A percentile compares a stretch with the other conserved stretches of the same genome.
phyloP scores from a whole-genome alignment of 2,888 invertebrate genomes.

The Macrostomum cliftonense region DNA sequence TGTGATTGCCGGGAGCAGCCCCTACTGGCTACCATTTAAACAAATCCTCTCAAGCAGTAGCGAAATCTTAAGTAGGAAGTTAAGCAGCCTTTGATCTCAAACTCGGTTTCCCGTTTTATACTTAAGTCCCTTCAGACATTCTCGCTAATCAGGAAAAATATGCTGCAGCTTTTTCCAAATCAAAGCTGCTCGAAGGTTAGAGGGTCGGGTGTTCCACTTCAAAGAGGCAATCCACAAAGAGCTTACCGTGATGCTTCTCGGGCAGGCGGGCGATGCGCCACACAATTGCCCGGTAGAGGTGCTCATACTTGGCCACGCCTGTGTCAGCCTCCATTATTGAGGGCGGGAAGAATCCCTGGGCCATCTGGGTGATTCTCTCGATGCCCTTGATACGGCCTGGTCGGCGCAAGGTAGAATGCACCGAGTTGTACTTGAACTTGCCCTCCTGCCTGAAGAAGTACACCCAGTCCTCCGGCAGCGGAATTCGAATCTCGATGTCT shows the following conservation, averaged over 20 bases:
- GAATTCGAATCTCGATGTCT: constrained; percentile 73
- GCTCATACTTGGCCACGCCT: constrained; percentile 88
- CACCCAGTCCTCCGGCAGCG: constrained; percentile 97
- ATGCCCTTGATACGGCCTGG: constrained; percentile 44
- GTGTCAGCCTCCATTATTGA: constrained; percentile 51
- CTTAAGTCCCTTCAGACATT: too few relatives aligned
- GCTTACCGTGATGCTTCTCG: constrained; percentile 91
- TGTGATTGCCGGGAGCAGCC: too few relatives aligned
- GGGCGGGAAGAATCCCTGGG: constrained; percentile 27
- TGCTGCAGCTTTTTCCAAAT: too few relatives aligned
- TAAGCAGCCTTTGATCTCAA: too few relatives aligned
- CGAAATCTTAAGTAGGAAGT: too few relatives aligned
- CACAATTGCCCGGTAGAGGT: constrained; percentile 84
- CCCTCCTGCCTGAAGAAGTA: constrained; percentile 94
- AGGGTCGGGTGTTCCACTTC: too few relatives aligned
- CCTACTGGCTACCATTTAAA: too few relatives aligned
- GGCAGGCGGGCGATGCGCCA: constrained; percentile 94
- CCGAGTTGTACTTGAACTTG: constrained; percentile 88
- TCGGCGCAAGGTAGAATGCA: constrained; percentile 59
- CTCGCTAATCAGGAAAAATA: too few relatives aligned
- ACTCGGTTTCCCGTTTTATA: too few relatives aligned
- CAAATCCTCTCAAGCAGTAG: too few relatives aligned
- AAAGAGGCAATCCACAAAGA: too few relatives aligned
- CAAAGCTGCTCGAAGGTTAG: too few relatives aligned
- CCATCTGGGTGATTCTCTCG: constrained; percentile 34